Percentiles rank a stretch among this genome's conserved stretches.
Evolutionary conservation across 2,113 vertebrate genomes (phyloP).

Genomic region (Helogale parvula): DNA sequence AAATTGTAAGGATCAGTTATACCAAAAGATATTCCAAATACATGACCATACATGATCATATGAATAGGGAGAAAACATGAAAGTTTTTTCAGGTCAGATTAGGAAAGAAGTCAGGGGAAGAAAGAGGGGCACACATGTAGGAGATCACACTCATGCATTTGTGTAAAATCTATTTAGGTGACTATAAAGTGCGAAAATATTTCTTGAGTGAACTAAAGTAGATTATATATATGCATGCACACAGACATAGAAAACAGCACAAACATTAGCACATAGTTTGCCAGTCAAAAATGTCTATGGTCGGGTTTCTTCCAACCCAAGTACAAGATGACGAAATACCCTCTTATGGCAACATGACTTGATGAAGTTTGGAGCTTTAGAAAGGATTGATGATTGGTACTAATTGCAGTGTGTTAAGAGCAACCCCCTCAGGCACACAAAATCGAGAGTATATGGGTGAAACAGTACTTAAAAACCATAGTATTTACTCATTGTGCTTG

Average conservation of each 20-base stretch:
- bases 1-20: neutral
- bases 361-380: neutral
- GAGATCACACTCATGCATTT: neutral
- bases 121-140: neutral
- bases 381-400: neutral
- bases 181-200: neutral
- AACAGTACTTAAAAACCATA: neutral
- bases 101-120: neutral
- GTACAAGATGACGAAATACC: neutral
- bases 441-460: neutral
- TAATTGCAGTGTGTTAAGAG: neutral
- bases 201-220: slow-evolving; percentile 11
- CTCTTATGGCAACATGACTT: neutral
- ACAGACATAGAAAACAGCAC: neutral
- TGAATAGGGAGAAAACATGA: neutral
- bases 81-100: neutral
- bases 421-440: neutral
- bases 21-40: neutral
- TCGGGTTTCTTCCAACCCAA: neutral
- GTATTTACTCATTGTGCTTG: neutral
- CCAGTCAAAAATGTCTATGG: neutral
- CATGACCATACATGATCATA: neutral
- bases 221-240: neutral
- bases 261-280: neutral
- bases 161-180: neutral